Percentiles rank a stretch among this genome's conserved stretches.
Evolutionary conservation across 2,888 invertebrate genomes (phyloP).

Genomic region (Herminia tarsipennalis): DNA sequence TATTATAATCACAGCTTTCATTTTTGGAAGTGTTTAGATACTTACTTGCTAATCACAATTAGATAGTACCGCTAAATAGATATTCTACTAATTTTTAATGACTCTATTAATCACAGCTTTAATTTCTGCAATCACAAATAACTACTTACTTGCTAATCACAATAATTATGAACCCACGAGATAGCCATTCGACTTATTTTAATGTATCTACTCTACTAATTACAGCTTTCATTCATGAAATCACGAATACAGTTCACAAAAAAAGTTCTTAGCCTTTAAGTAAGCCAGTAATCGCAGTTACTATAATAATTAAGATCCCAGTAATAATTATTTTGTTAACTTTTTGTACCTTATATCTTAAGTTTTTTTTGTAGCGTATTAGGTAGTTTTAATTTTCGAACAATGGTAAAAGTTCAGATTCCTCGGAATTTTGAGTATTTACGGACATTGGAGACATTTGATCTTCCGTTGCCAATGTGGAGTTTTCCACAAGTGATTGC

Average conservation of each 20-base stretch:
- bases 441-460: too few relatives aligned
- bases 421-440: too few relatives aligned
- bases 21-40: constrained; percentile 12
- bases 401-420: too few relatives aligned
- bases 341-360: constrained; percentile 18
- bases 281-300: too few relatives aligned
- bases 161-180: constrained; percentile 13
- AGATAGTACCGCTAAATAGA: too few relatives aligned
- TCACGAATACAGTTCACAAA: constrained; percentile 10
- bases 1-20: too few relatives aligned
- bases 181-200: constrained; percentile 11
- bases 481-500: constrained; percentile 19
- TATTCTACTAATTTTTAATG: too few relatives aligned
- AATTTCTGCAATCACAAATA: too few relatives aligned
- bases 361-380: constrained; percentile 15
- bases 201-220: constrained; percentile 15
- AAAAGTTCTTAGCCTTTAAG: too few relatives aligned
- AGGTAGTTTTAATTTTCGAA: too few relatives aligned
- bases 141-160: constrained; percentile 5
- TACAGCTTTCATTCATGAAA: constrained; percentile 15
- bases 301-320: constrained; percentile 20
- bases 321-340: constrained; percentile 18
- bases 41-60: constrained; percentile 14
- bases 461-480: too few relatives aligned
- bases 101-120: too few relatives aligned